A percentile compares a stretch with the other conserved stretches of the same genome.
Evolutionary conservation across 2,888 invertebrate genomes (phyloP).

Genomic region (Ecdyonurus torrentis): DNA sequence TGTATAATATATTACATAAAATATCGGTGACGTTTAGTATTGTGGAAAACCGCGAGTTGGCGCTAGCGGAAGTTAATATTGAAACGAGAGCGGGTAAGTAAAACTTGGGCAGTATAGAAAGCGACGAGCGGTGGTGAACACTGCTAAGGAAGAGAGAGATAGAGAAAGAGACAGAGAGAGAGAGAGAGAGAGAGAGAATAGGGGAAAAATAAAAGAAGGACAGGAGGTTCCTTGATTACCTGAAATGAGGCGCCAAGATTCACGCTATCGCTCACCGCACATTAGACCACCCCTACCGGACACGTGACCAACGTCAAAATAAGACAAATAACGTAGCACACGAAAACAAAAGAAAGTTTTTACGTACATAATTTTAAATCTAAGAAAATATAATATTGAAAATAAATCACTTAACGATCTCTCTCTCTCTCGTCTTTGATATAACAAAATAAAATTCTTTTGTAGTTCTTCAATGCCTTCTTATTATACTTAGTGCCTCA

Average conservation of each 20-base stretch:
- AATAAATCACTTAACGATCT: too few relatives aligned
- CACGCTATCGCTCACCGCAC: not conserved
- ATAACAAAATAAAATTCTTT: too few relatives aligned
- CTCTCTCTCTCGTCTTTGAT: not conserved
- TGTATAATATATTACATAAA: too few relatives aligned
- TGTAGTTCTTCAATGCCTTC: not conserved
- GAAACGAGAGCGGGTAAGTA: not conserved
- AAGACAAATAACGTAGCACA: too few relatives aligned
- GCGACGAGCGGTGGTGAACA: not conserved
- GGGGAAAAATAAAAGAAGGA: too few relatives aligned
- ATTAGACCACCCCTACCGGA: not conserved
- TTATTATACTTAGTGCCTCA: not conserved
- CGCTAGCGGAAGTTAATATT: not conserved
- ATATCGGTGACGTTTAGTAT: not conserved
- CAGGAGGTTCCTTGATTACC: not conserved
- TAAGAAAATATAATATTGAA: not conserved
- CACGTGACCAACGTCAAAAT: not conserved
- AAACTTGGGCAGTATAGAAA: not conserved
- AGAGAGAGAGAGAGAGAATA: too few relatives aligned
- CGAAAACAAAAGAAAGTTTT: not conserved
- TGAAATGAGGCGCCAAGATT: not conserved
- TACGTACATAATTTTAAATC: too few relatives aligned
- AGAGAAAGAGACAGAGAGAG: too few relatives aligned
- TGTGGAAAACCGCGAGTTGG: not conserved
- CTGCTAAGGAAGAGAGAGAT: not conserved